Base-by-base conservation (phyloP, 2,797 vertebrate genomes). In the Cryptoprocta ferox region DNA sequence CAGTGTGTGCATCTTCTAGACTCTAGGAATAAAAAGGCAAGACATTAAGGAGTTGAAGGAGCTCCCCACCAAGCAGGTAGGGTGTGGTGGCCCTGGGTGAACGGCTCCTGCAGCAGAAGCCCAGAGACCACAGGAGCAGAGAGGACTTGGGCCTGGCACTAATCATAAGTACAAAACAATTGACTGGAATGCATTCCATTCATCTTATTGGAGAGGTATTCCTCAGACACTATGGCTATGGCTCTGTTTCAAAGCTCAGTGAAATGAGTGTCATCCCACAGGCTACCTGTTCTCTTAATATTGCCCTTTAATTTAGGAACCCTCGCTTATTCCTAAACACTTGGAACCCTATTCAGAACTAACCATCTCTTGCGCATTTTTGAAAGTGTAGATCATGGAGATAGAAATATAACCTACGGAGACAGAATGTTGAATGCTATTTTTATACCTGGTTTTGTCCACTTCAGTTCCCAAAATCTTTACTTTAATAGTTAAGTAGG, bases 391-490 rank as follows among this genome's bases (percentile, higher is more conserved):
- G 21, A n/a, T 80, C 21, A 7, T 65, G 18, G 79, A 92, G 56
- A 68, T 10, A 59, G 84, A 96, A 95, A 61, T 70, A 35, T 32
- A 37, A 39, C 16, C 24, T 83, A 65, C 5, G 18, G 42, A 71
- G 59, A 56, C 32, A 78, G 76, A 85, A 87, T 73, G 18, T 3
- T 39, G 80, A 89, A 71, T 61, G n/a, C 15, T 65, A 10, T 50
- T 42, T 81, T 95, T 4, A 5, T 24, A 56, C 39, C 75, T 95
- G 80, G 12, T 35, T 68, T 94, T 61, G 45, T 85, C 73, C 56
- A 88, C 14, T 39, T 90, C 30, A n/a, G 66, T 61, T 92, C 85
- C 48, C 26, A 19, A 89, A 86, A 79, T 79, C 61, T 56, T 63
- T 48, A 45, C 35, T 63, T 70, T 35, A 80, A 53, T 56, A 68